These are phyloP conservation scores for Ailuropoda melanoleuca DNA, from an alignment of 2,113 vertebrate genomes.

Conservation along the genomic window DNA sequence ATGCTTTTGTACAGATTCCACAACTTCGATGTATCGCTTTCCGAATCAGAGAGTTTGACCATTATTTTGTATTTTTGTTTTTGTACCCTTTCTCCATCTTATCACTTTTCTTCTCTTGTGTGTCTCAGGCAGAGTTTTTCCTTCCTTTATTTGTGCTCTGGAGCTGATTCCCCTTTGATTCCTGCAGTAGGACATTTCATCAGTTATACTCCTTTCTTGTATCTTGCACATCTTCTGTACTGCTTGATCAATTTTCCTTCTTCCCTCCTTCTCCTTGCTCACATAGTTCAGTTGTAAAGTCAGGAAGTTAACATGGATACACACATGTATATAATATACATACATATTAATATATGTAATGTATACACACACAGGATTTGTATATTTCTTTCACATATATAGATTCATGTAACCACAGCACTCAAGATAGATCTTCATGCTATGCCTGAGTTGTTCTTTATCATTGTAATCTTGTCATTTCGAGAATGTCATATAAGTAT, in stretches of 20 bases:
- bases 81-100: no score
- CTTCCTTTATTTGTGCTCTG: not conserved
- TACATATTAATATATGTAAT: no score
- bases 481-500: no score
- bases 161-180: not conserved
- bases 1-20: not conserved
- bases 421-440: not conserved
- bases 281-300: not conserved
- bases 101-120: not conserved
- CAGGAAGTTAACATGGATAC: not conserved
- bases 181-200: not conserved
- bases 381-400: not conserved
- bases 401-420: not conserved
- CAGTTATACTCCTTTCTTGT: no score
- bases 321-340: no score
- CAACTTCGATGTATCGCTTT: not conserved
- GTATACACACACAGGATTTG: not conserved
- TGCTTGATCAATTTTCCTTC: not conserved
- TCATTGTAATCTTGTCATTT: not conserved
- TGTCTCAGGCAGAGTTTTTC: not conserved
- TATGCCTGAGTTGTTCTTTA: not conserved
- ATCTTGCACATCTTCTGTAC: not conserved
- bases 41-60: not conserved
- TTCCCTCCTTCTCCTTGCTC: not conserved
- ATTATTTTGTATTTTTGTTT: not conserved